These are phyloP conservation scores for Acanthococcus lagerstroemiae DNA, from an alignment of 2,888 invertebrate genomes.

Conservation along the genomic window DNA sequence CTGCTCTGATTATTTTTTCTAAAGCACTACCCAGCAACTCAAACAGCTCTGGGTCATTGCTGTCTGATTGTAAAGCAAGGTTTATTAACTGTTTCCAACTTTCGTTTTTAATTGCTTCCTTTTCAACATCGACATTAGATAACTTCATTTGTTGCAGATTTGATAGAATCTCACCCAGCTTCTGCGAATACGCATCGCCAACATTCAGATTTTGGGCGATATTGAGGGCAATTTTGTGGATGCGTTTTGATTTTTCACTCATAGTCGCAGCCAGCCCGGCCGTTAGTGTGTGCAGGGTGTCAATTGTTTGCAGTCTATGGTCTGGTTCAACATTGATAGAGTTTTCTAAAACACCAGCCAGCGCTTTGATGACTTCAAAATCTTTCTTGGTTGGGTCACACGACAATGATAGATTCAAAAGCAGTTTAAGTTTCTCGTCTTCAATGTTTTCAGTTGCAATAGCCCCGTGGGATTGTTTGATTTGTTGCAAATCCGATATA, in stretches of 20 bases:
- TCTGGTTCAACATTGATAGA: not conserved
- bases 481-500: conserved; percentile 37
- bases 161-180: not conserved
- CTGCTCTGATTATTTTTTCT: not conserved
- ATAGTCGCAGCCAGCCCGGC: not conserved
- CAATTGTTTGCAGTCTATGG: not conserved
- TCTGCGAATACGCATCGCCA: not conserved
- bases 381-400: not conserved
- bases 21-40: not conserved
- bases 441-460: not conserved
- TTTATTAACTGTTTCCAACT: not conserved
- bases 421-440: not conserved
- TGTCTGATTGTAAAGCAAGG: not conserved
- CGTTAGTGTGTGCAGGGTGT: not conserved
- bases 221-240: not conserved
- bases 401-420: not conserved
- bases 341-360: conserved; percentile 7
- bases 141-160: not conserved
- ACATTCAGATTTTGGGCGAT: not conserved
- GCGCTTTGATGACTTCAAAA: not conserved
- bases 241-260: not conserved
- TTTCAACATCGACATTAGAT: not conserved
- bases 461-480: not conserved
- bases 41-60: not conserved
- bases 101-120: not conserved